A percentile compares a stretch with the other conserved stretches of the same genome.
Conservation (phyloP, 2,113 vertebrate genomes). For the Malurus cyaneus region DNA sequence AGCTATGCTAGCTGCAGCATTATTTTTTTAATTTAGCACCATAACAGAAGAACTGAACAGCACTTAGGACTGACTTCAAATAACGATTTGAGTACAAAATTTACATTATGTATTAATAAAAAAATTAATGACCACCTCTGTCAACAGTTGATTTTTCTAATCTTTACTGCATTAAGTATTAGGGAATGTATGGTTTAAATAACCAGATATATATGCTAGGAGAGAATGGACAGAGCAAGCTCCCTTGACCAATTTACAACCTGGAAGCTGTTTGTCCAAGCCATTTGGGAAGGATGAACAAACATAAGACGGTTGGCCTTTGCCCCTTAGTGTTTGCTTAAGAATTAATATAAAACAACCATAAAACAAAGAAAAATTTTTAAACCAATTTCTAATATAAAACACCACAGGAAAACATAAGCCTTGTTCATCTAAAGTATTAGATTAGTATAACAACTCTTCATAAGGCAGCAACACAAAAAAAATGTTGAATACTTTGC, state of each 20-base stretch:
- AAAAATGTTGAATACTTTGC: background rate
- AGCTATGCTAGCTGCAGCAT: background rate
- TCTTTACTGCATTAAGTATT: background rate
- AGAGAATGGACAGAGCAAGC: background rate
- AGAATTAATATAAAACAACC: background rate
- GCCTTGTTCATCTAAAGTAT: background rate
- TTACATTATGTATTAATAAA: background rate
- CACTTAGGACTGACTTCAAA: background rate
- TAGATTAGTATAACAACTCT: background rate
- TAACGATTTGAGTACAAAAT: background rate
- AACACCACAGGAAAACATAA: background rate
- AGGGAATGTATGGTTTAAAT: background rate
- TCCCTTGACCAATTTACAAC: background rate
- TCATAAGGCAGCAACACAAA: background rate
- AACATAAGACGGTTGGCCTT: background rate
- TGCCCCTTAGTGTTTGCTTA: background rate
- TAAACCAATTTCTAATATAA: background rate
- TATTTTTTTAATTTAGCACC: background rate
- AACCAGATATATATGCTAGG: background rate
- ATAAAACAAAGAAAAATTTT: background rate
- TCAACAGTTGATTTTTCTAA: background rate
- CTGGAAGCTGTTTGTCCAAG: background rate
- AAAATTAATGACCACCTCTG: background rate
- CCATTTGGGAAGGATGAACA: background rate
- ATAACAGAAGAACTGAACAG: background rate